Conservation (phyloP, 2,888 invertebrate genomes). For the Alentia gelatinosa region DNA sequence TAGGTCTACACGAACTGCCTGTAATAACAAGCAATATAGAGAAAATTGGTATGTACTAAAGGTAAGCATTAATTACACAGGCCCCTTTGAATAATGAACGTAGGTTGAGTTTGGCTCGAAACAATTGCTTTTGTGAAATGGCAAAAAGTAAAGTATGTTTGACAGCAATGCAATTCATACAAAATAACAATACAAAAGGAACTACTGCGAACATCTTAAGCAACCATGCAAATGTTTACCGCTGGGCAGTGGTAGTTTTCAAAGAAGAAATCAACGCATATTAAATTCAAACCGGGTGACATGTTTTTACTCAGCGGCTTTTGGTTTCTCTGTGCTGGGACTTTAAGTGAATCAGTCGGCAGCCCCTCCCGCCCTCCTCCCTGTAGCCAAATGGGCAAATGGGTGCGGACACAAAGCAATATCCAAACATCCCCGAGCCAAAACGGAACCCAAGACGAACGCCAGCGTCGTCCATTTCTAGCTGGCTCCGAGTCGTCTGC, state of each 20-base stretch:
- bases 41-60: background rate
- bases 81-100: background rate
- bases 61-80: background rate
- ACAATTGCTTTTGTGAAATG: too few relatives aligned
- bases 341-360: background rate
- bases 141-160: too few relatives aligned
- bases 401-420: conserved; percentile 32
- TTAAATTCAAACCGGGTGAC: background rate
- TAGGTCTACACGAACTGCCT: background rate
- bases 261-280: background rate
- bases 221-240: background rate
- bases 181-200: background rate
- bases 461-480: background rate
- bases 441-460: conserved; percentile 10
- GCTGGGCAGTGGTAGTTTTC: background rate
- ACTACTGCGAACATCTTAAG: background rate
- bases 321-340: background rate
- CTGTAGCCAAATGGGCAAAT: conserved; percentile 43
- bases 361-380: conserved; percentile 3
- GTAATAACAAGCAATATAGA: background rate
- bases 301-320: background rate
- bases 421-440: conserved; percentile 25
- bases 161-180: background rate
- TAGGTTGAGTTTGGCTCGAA: too few relatives aligned
- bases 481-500: conserved; percentile 27